These are phyloP conservation scores for Pleuronectes platessa DNA, from an alignment of 2,113 vertebrate genomes.

Conservation along the genomic window DNA sequence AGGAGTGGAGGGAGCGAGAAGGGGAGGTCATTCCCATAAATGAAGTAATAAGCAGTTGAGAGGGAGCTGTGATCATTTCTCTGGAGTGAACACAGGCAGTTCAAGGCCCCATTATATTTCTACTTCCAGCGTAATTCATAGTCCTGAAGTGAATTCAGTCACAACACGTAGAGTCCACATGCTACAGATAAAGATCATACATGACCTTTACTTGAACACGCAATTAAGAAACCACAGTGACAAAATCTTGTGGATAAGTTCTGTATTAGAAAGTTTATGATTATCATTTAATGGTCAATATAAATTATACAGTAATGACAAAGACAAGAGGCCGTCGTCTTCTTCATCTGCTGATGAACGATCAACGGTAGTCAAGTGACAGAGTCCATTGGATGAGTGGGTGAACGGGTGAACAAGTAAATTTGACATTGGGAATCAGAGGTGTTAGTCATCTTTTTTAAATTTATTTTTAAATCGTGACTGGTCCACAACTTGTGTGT, in stretches of 20 bases:
- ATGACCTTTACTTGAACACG: slow-evolving; percentile 1
- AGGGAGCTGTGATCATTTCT: slow-evolving; percentile 19
- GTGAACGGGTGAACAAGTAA: no score
- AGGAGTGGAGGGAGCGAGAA: not conserved
- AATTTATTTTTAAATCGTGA: no score
- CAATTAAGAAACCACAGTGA: slow-evolving; percentile 1
- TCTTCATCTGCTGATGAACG: not conserved
- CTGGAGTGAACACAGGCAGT: slow-evolving; percentile 3
- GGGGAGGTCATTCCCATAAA: slow-evolving; percentile 17
- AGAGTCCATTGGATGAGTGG: no score
- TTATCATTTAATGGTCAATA: not conserved
- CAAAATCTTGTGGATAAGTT: not conserved
- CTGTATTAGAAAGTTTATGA: not conserved
- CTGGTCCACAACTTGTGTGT: no score
- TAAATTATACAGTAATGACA: not conserved
- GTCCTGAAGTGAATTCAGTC: slow-evolving; percentile 3
- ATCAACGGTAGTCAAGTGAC: no score
- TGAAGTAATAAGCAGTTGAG: not conserved
- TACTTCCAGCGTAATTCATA: slow-evolving; percentile 5
- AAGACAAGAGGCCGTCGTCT: not conserved
- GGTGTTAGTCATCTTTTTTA: no score
- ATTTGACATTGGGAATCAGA: no score
- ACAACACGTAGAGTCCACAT: slow-evolving; percentile 24
- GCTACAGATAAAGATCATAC: slow-evolving; percentile 11
- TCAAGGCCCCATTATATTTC: slow-evolving; percentile 6